Evolutionary conservation across 2,797 vertebrate genomes (phyloP), one percentile per base, ranked within the genome.

Genomic region (Anguilla megastoma): DNA sequence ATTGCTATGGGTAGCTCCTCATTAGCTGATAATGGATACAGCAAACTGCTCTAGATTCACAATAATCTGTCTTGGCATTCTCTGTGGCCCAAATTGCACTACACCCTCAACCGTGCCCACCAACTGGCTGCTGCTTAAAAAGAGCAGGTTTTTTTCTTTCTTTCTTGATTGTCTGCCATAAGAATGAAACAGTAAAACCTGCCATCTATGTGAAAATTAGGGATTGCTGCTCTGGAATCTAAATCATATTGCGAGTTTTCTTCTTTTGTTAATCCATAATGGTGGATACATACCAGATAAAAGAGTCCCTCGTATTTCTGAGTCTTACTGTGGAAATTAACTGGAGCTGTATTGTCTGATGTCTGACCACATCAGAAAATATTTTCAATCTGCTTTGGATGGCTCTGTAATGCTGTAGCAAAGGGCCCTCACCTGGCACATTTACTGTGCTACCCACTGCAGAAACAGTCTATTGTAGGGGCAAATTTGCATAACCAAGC

Each of bases 11-110:
- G 16, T 41, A 76, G 71, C 71, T 76, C 33, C 71, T 76, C 71
- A 41, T 76, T 76, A 76, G 41, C 71, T 76, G 33, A 10, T 76
- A 41, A 76, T 76, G 33, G 71, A 76, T 12, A 76, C 71, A 76
- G 71, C 30, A 7, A 12, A 33, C 33, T 7, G 10, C 71, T 76
- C 71, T 36, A 33, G 71, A 41, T 76, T 36, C 71, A 41, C 71
- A 76, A 12, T 76, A 76, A 76, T 36, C 71, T 76, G 30, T 33
- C 71, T 36, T 41, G 14, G 10, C 33, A 33, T 41, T 14, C 33
- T 36, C 2, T 41, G 33, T 0, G 1, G 71, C 30, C 30, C 0
- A 36, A 41, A 76, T 74, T 76, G 33, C 33, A 41, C 30, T 76
- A 3, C 71, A 76, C 12, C 6, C 33, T 36, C 2, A 9, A 74